Percentiles rank a stretch among this genome's conserved stretches.
These are phyloP conservation scores for Drosophila incognita DNA, from an alignment of 2,888 invertebrate species.

Conservation along the genomic window DNA sequence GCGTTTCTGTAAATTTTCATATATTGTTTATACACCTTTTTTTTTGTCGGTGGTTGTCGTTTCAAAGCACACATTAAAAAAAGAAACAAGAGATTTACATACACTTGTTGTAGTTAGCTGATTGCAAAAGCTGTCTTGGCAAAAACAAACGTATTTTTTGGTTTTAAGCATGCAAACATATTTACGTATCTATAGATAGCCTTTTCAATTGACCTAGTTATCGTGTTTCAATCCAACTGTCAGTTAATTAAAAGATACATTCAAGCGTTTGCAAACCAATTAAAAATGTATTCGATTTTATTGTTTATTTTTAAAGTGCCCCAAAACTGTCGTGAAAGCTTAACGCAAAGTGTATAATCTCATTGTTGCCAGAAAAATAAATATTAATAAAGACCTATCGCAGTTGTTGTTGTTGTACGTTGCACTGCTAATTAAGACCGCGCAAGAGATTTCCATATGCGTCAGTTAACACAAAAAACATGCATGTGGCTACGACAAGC, in stretches of 20 bases:
- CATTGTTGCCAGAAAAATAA: slow-evolving; percentile 14
- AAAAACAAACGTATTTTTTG: slow-evolving; percentile 5
- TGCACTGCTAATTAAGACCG: slow-evolving; percentile 72
- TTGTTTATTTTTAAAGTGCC: slow-evolving; percentile 15
- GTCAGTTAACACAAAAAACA: slow-evolving; percentile 24
- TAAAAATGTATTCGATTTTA: slow-evolving; percentile 25
- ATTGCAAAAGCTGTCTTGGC: slow-evolving; percentile 31
- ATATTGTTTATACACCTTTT: slow-evolving; percentile 59
- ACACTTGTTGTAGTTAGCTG: slow-evolving; percentile 13
- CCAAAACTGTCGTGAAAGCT: slow-evolving; percentile 42
- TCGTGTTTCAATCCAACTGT: slow-evolving; percentile 8
- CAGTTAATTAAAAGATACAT: slow-evolving; percentile 25
- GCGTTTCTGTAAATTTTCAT: slow-evolving; percentile 69
- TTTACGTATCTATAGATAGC: neutral
- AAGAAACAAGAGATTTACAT: slow-evolving; percentile 6
- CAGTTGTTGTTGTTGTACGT: slow-evolving; percentile 26
- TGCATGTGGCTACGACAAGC: slow-evolving; percentile 26
- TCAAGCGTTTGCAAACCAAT: slow-evolving; percentile 18
- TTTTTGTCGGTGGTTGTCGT: slow-evolving; percentile 6
- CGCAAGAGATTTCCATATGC: slow-evolving; percentile 41
- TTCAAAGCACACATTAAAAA: slow-evolving; percentile 15
- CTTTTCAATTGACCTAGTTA: slow-evolving; percentile 41
- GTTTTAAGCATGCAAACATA: neutral
- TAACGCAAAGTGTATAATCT: slow-evolving; percentile 23
- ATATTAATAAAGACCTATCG: slow-evolving; percentile 8